Evolutionary conservation across 2,797 vertebrate species (phyloP), one percentile per base, ranked within the genome.

Genomic region (Tenualosa ilisha): DNA sequence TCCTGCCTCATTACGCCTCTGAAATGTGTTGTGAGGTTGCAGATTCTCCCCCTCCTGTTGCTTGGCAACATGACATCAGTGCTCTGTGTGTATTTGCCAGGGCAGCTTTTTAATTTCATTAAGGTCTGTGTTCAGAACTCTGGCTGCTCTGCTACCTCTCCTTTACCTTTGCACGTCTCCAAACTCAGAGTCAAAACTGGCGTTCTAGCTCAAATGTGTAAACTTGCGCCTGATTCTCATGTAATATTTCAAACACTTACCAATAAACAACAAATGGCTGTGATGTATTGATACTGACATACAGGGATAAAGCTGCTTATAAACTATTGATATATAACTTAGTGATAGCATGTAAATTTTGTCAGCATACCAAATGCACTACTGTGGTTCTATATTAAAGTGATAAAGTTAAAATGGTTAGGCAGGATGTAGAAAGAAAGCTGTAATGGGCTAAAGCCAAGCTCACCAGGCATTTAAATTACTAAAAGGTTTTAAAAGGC

Each of bases 11-110:
- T 91, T 92, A 91, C 89, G 87, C 87, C 85, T 89, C 90, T 93
- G 83, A 91, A 93, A 93, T 46, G 37, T 46, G 72, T 20, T 93
- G 84, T 92, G 92, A 95, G 93, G 91, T 90, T 93, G 94, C 93
- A 93, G 89, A 92, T 92, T 93, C 90, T 92, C 40, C 85, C 86
- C 83, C 9, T 49, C 83, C 84, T 85, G 95, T 95, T 95, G 93
- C 95, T 88, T 82, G 72, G 95, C 91, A 94, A 94, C 95, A 81
- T 93, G 93, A 92, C 93, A 92, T 93, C 92, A 92, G 88, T 65
- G 87, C 88, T 90, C 84, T 83, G 40, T 37, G 65, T 90, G 90
- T 89, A 89, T 91, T 89, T 37, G 3, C 12, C 49, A 43, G 40
- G 85, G 88, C 68, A 83, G 65, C 84, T 88, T 79, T 22, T 43